A percentile compares a stretch with the other conserved stretches of the same genome.
These are phyloP conservation scores for Leuctra nigra DNA, from an alignment of 2,888 invertebrate species.

Conservation along the genomic window DNA sequence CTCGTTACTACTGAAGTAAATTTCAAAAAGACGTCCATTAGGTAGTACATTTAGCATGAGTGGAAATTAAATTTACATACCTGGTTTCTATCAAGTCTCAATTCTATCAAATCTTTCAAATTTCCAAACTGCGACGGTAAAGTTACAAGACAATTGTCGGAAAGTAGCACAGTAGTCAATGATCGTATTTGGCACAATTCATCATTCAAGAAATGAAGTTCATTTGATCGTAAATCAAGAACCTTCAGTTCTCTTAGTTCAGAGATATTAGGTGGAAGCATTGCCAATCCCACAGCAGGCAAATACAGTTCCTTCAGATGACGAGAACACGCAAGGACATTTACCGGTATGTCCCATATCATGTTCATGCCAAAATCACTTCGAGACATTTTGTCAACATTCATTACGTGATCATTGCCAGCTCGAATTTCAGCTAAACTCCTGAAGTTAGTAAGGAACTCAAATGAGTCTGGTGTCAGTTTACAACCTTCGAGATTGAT, in stretches of 20 bases:
- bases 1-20: too few relatives aligned
- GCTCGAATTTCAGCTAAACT: not conserved
- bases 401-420: not conserved
- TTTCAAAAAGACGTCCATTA: too few relatives aligned
- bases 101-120: not conserved
- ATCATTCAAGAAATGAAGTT: not conserved
- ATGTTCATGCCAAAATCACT: not conserved
- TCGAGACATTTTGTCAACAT: not conserved
- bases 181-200: not conserved
- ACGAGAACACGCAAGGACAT: not conserved
- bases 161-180: not conserved
- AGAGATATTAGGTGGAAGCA: not conserved
- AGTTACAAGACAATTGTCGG: not conserved
- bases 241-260: not conserved
- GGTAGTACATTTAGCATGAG: too few relatives aligned
- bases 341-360: not conserved
- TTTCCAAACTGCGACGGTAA: not conserved
- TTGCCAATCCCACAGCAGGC: not conserved
- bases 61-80: too few relatives aligned
- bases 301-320: not conserved
- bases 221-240: not conserved
- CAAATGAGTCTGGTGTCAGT: not conserved
- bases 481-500: not conserved
- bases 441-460: not conserved
- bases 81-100: not conserved